Percentiles rank a stretch among this genome's conserved stretches.
Conservation (phyloP, 2,888 invertebrate genomes). For the Rhyacophila evoluta region DNA sequence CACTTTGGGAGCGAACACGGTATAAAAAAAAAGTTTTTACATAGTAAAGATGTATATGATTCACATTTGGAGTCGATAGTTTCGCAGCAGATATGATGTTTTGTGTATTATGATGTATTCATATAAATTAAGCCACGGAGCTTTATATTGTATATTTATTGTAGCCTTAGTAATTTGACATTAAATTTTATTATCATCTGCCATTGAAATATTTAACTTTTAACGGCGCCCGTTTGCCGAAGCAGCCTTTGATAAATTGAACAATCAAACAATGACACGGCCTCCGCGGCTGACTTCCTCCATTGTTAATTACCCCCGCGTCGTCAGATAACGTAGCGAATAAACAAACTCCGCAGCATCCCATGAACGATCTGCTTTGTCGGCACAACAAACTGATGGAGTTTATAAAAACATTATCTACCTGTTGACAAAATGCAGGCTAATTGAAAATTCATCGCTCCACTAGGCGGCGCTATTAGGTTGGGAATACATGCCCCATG, state of each 20-base stretch:
- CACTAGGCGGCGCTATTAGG: background rate
- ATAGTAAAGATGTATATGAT: too few relatives aligned
- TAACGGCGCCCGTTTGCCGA: background rate
- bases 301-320: background rate
- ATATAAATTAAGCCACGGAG: too few relatives aligned
- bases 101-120: too few relatives aligned
- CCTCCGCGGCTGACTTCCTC: background rate
- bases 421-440: constrained; percentile 8
- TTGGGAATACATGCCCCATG: background rate
- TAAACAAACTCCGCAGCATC: background rate
- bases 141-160: too few relatives aligned
- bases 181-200: background rate
- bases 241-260: background rate
- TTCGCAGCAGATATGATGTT: too few relatives aligned
- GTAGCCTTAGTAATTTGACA: too few relatives aligned
- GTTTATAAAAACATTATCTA: constrained; percentile 14
- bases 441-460: background rate
- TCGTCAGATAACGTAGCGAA: background rate
- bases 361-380: background rate
- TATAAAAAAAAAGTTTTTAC: too few relatives aligned
- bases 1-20: too few relatives aligned
- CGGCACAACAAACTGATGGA: background rate
- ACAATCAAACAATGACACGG: background rate
- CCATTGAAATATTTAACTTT: background rate
- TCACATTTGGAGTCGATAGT: too few relatives aligned